Evolutionary conservation across 2,113 vertebrate species (phyloP), one percentile per base, ranked within the genome.

Genomic region (Columbina picui): DNA sequence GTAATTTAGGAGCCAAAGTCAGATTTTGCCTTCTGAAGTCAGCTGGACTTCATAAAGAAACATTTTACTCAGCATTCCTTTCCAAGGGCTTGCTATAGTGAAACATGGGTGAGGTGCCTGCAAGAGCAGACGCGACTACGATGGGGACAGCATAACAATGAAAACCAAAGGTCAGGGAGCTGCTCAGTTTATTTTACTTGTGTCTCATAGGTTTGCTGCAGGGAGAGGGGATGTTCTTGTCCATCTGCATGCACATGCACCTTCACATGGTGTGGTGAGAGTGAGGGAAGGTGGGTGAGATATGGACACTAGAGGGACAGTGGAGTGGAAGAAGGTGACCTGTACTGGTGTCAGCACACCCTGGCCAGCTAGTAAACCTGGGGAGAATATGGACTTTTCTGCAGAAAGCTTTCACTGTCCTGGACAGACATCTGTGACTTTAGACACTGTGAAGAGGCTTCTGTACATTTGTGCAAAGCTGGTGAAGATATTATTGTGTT

Each of bases 51-150:
- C 43, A 22, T 60, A 56, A 75, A 75, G 23, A 78, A 71, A 47
- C 12, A 7, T 78, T 91, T 84, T 56, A 41, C 19, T 74, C 32
- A 47, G 25, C 10, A 20, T 34, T 38, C 36, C 39, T 73, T 76
- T 85, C 32, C 3, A 50, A 92, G 52, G 11, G n/a, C 30, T 30
- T 52, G 23, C 30, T 41, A 21, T 6, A 34, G 11, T 56, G 21
- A 89, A 91, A 67, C 0, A 0, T 60, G 29, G 47, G 34, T 0
- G 0, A 63, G 26, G 8, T 79, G 45, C 21, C 49, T 0, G 0
- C 53, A 41, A 43, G 22, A 82, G 47, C 45, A 76, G 22, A 77
- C 68, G 0, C 55, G 41, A 84, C 26, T 36, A 89, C 26, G 32
- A 56, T 0, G 8, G 27, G 30, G 47, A n/a, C 34, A 13, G 5